Conservation (phyloP, 1,140 invertebrate genomes). For the Pseudomyrmex dendroicus region DNA sequence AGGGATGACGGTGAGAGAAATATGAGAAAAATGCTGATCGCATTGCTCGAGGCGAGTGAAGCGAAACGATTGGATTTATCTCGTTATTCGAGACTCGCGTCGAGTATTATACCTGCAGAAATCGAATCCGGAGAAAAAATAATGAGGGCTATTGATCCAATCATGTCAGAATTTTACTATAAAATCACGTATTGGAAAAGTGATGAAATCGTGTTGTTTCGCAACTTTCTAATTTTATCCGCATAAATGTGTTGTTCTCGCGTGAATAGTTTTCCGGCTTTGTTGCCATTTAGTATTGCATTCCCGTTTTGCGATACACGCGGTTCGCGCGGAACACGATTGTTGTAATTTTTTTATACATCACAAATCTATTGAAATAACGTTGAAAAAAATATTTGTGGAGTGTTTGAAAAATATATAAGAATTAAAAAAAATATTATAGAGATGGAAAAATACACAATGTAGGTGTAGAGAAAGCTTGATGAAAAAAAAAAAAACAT, state of each 20-base stretch:
- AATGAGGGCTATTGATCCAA: conserved; percentile 58
- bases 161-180: conserved; percentile 43
- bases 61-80: conserved; percentile 49
- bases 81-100: conserved; percentile 52
- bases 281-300: conserved; percentile 23
- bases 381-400: not conserved
- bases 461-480: too few species aligned
- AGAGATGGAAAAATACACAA: too few species aligned
- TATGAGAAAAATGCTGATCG: conserved; percentile 47
- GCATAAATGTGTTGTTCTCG: conserved; percentile 47
- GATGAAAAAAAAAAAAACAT: too few species aligned
- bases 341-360: not conserved
- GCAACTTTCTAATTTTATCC: conserved; percentile 40
- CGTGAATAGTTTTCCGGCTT: not conserved
- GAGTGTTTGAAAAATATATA: not conserved
- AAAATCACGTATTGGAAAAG: not conserved
- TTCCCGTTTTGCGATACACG: conserved; percentile 4
- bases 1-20: conserved; percentile 3
- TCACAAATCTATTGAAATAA: conserved; percentile 1
- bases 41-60: conserved; percentile 35
- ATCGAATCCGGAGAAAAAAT: conserved; percentile 48
- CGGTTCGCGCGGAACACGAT: not conserved
- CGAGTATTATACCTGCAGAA: conserved; percentile 38
- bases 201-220: conserved; percentile 31
- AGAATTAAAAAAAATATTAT: too few species aligned